A percentile compares a stretch with the other conserved stretches of the same genome.
Evolutionary conservation across 1,140 invertebrate species (phyloP).

Genomic region (Dendrolimus punctatus): DNA sequence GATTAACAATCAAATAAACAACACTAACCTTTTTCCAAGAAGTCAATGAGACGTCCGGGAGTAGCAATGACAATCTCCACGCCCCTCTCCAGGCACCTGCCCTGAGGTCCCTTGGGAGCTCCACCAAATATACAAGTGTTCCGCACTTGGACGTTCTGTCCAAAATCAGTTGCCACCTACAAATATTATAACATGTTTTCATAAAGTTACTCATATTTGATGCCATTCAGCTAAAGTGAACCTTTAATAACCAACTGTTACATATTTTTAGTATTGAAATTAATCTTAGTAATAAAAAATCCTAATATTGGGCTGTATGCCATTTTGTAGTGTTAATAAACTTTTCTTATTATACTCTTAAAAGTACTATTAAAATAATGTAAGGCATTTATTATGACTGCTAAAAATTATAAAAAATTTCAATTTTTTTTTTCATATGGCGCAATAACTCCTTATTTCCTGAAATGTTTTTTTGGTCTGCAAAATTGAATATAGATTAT

Average conservation of each 20-base stretch:
- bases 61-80: slow-evolving; percentile 91
- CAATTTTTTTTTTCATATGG: too few species aligned
- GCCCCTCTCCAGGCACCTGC: slow-evolving; percentile 83
- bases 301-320: too few species aligned
- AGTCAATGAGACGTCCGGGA: slow-evolving; percentile 92
- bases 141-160: slow-evolving; percentile 80
- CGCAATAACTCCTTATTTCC: too few species aligned
- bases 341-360: too few species aligned
- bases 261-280: too few species aligned
- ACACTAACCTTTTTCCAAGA: slow-evolving; percentile 79
- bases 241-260: not conserved
- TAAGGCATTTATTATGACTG: too few species aligned
- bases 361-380: too few species aligned
- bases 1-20: slow-evolving; percentile 1
- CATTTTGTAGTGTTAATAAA: too few species aligned
- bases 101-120: slow-evolving; percentile 88
- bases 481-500: too few species aligned
- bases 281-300: too few species aligned
- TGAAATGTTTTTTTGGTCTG: too few species aligned
- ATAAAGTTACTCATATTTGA: slow-evolving; percentile 1
- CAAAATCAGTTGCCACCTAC: slow-evolving; percentile 90
- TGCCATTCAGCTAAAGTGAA: slow-evolving; percentile 22
- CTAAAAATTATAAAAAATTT: too few species aligned
- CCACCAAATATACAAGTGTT: slow-evolving; percentile 94
- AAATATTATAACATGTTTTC: slow-evolving; percentile 8